phyloP scores from a whole-genome alignment of 2,113 vertebrate species.

The Ceyx margarethae region DNA sequence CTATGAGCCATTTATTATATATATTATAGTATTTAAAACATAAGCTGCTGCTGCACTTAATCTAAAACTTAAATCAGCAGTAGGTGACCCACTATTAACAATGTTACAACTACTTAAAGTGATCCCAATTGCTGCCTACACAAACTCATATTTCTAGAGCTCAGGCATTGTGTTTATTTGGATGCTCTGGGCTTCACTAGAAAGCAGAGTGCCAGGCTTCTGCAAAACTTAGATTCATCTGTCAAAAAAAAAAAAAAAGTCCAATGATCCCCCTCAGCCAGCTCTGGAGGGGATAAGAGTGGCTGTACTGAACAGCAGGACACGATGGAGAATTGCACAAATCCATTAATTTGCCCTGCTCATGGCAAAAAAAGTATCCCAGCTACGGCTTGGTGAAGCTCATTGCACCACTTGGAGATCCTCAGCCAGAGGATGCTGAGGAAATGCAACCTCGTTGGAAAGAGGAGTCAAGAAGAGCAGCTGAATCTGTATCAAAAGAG shows the following conservation, averaged over 20 bases:
- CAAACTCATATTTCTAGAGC: background rate
- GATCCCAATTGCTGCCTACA: fast-evolving
- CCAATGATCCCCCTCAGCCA: fast-evolving
- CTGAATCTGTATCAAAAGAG: background rate
- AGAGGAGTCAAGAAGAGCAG: background rate
- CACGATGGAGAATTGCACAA: fast-evolving
- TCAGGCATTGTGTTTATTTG: fast-evolving
- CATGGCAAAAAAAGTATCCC: fast-evolving
- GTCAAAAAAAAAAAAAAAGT: background rate
- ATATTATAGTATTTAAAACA: background rate
- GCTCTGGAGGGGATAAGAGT: fast-evolving
- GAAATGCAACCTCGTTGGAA: fast-evolving
- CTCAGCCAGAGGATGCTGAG: fast-evolving
- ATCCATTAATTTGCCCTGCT: fast-evolving
- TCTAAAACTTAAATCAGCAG: background rate
- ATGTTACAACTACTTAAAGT: background rate
- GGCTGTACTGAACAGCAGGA: fast-evolving
- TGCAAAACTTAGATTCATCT: fast-evolving
- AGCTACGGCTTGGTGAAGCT: background rate
- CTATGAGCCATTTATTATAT: background rate
- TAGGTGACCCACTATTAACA: background rate
- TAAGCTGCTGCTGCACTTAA: background rate
- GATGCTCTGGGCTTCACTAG: background rate
- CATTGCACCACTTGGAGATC: background rate
- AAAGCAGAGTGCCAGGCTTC: background rate